Evolutionary conservation across 1,140 invertebrate species (phyloP).

Genomic region (Phenacoccus solenopsis): DNA sequence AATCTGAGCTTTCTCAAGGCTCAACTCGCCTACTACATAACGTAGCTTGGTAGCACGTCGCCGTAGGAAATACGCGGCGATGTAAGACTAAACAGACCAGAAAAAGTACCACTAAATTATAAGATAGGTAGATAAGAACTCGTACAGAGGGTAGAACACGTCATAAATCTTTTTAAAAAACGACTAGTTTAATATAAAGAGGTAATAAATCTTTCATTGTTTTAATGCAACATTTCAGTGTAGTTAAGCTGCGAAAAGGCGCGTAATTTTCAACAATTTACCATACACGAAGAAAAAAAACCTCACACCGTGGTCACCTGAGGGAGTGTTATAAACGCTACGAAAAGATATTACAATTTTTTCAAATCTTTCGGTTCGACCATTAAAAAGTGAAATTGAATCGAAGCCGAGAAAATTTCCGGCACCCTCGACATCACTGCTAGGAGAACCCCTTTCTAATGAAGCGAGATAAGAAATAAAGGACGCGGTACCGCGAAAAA

Average conservation of each 20-base stretch:
- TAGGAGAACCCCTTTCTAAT: neutral
- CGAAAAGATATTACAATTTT: neutral
- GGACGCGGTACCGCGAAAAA: neutral
- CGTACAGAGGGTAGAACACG: neutral
- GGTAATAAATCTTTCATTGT: conserved; percentile 2
- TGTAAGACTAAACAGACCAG: neutral
- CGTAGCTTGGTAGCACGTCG: no score
- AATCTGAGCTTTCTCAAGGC: no score
- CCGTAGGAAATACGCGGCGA: neutral
- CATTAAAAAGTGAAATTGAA: no score
- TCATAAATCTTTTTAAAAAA: conserved; percentile 4
- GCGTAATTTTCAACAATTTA: neutral
- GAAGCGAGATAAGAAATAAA: neutral
- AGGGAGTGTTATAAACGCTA: no score
- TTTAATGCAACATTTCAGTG: neutral
- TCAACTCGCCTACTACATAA: no score
- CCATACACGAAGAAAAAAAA: neutral
- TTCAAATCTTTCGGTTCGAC: no score
- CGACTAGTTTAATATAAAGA: conserved; percentile 2
- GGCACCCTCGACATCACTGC: neutral
- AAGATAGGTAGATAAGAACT: neutral
- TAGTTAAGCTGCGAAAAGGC: neutral
- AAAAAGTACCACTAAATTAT: neutral
- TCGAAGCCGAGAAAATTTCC: no score
- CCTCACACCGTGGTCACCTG: neutral